Evolutionary conservation across 1,140 invertebrate species (phyloP), one percentile per base, ranked within the genome.

Genomic region (Caenorhabditis briggsae): DNA sequence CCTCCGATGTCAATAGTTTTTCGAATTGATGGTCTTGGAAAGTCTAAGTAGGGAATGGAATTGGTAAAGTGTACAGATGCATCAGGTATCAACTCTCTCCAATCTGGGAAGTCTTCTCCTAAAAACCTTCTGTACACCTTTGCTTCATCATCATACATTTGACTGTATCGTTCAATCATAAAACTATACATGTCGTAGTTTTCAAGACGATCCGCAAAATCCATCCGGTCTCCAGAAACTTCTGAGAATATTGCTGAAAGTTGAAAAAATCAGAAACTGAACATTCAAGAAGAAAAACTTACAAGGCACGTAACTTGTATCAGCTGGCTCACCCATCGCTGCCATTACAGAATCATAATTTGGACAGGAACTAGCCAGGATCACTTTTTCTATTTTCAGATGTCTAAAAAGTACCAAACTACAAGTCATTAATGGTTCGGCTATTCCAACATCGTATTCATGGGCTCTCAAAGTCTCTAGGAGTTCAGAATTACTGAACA

Each of bases 1-100:
- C 88, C 88, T 23, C 88, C 88, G 56, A 88, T 84, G n/a, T 46
- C 12, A 18, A 88, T 41, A 12, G 82, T 84, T 82, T 88, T 88
- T 6, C 88, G 58, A 5, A 83, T 8, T 14, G 82, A 9, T 12
- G 82, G 46, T 18, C 83, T 41, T 16, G 86, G 78, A 46, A 84
- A 88, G 53, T 86, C 83, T 12, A 88, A 25, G 41, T 64, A 74
- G 20, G 85, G 86, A 50, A 86, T 86, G 6, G 58, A 59, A 82
- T 88, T 88, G 5, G 64, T 56, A 46, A 88, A 78, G 1, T 59
- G 12, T 18, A 88, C 23, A 0, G 88, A 74, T 11, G 84, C 11
- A 18, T 33, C n/a, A 0, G 87, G 12, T 7, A 87, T 65, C n/a
- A 87, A 53, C 20, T 87, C 59, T 14, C 46, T 50, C 58, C 64